These are phyloP conservation scores for Myathropa florea DNA, from an alignment of 2,888 invertebrate species.

Conservation along the genomic window DNA sequence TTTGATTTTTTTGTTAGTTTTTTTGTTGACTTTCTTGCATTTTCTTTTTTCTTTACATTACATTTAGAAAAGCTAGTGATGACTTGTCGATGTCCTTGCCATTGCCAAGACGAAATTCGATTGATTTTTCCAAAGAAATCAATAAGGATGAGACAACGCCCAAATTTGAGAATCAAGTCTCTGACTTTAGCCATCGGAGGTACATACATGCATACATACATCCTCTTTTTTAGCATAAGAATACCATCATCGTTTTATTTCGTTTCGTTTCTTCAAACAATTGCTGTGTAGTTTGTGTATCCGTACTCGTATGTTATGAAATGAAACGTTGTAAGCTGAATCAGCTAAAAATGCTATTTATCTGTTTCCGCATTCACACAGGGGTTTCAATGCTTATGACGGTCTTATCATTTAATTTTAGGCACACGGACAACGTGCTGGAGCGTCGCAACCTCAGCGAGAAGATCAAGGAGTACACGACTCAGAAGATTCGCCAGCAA, in stretches of 20 bases:
- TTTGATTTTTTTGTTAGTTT: slow-evolving; percentile 49
- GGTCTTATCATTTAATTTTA: slow-evolving; percentile 73
- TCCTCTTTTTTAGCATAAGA: slow-evolving; percentile 1
- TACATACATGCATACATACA: slow-evolving; percentile 71
- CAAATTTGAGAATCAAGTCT: slow-evolving; percentile 85
- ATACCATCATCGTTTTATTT: slow-evolving; percentile 44
- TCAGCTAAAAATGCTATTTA: not conserved
- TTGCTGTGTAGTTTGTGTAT: slow-evolving; percentile 20
- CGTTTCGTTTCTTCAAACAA: slow-evolving; percentile 14
- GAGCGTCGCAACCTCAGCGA: slow-evolving; percentile 77
- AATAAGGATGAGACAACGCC: slow-evolving; percentile 77
- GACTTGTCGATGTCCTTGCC: slow-evolving; percentile 82
- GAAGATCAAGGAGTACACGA: slow-evolving; percentile 79
- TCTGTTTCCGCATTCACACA: not conserved
- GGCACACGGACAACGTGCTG: slow-evolving; percentile 83
- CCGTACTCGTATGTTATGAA: slow-evolving; percentile 21
- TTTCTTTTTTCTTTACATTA: slow-evolving; percentile 62
- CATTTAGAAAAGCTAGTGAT: slow-evolving; percentile 79
- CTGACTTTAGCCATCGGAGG: slow-evolving; percentile 82
- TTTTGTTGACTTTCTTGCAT: slow-evolving; percentile 56
- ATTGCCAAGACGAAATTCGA: slow-evolving; percentile 84
- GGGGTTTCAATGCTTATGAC: not conserved
- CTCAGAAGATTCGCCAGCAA: slow-evolving; percentile 80
- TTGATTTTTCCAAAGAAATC: slow-evolving; percentile 83
- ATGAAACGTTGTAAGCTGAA: slow-evolving; percentile 45